Percentiles rank a stretch among this genome's conserved stretches.
Conservation (phyloP, 37 sponge, comb jelly and placozoan genomes). For the Aphrocallistes beatrix region DNA sequence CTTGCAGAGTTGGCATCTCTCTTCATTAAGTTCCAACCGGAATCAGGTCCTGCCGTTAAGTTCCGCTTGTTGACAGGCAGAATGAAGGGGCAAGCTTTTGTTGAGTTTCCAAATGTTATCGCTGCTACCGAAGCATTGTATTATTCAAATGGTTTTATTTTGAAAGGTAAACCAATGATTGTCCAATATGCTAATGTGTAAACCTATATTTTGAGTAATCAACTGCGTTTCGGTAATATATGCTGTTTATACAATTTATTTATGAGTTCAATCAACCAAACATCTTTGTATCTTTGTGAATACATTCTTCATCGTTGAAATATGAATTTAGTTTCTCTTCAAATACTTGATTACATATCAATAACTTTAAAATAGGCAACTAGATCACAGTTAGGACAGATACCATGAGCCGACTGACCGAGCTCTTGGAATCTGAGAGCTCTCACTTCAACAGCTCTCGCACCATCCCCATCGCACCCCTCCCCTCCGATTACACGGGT, state of each 20-base stretch:
- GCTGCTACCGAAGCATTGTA: background rate
- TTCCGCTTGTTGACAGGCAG: conserved; percentile 46
- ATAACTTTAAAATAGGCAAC: no score
- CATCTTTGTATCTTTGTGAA: no score
- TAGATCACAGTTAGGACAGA: no score
- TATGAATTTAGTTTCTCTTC: no score
- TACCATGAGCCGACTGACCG: background rate
- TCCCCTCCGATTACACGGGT: background rate
- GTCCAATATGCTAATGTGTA: background rate
- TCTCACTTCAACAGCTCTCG: background rate
- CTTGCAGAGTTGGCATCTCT: conserved; percentile 42
- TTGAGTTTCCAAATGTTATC: conserved; percentile 34
- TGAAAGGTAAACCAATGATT: background rate
- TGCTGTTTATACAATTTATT: no score
- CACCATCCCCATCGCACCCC: conserved; percentile 2
- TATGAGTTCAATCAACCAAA: no score
- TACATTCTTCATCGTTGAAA: no score
- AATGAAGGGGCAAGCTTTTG: conserved; percentile 75
- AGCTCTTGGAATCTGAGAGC: background rate
- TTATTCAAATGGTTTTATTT: background rate
- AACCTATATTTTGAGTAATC: no score
- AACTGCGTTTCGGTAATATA: no score
- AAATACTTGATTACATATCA: no score
- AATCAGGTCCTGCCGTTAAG: background rate
- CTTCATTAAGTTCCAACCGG: conserved; percentile 31